These are phyloP conservation scores for Cyanistes caeruleus DNA, from an alignment of 2,113 vertebrate genomes.

Conservation along the genomic window DNA sequence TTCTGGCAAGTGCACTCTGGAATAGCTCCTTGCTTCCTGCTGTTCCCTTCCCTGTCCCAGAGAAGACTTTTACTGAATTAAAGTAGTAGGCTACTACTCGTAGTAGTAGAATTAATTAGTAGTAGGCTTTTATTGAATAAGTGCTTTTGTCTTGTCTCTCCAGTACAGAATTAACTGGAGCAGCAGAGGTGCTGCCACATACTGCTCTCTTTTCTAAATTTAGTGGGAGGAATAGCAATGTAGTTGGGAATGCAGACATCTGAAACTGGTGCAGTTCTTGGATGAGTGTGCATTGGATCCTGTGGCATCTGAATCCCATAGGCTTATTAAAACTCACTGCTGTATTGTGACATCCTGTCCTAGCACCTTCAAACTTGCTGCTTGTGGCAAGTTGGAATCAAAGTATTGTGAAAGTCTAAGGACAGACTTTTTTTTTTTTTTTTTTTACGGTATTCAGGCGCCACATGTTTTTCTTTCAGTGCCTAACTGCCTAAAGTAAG, in stretches of 20 bases:
- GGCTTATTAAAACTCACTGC: neutral
- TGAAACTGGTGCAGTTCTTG: neutral
- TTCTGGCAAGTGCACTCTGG: neutral
- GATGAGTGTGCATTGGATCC: neutral
- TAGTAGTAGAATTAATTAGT: neutral
- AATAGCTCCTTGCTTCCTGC: neutral
- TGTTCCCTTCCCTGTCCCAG: neutral
- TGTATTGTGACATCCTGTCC: neutral
- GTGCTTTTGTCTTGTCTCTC: neutral
- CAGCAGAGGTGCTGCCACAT: neutral
- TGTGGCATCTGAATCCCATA: neutral
- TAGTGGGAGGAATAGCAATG: neutral
- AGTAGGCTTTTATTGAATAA: neutral
- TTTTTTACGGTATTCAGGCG: neutral
- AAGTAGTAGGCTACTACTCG: neutral
- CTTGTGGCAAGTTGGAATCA: neutral
- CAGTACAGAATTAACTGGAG: neutral
- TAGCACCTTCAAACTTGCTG: neutral
- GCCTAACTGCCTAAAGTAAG: neutral
- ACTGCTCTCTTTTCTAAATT: neutral
- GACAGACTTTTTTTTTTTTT: neutral
- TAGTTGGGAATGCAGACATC: neutral
- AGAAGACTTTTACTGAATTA: neutral
- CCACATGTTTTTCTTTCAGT: neutral
- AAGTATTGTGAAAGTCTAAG: slow-evolving; percentile 16